Evolutionary conservation across 2,113 vertebrate genomes (phyloP).

Genomic region (Fregetta grallaria): DNA sequence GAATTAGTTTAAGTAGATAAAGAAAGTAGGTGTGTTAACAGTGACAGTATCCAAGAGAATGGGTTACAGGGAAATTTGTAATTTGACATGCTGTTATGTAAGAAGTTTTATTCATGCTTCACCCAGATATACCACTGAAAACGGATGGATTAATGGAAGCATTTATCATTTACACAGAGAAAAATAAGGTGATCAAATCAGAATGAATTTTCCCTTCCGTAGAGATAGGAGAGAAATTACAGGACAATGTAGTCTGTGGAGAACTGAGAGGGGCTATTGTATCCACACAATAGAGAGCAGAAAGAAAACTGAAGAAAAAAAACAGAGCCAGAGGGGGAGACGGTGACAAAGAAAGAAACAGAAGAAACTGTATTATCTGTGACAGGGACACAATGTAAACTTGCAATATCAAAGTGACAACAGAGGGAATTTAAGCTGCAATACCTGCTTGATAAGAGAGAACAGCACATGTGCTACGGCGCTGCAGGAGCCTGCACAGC

Average conservation of each 20-base stretch:
- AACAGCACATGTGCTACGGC: accelerated
- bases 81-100: background rate
- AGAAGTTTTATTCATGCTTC: background rate
- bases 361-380: background rate
- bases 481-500: background rate
- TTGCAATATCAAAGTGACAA: background rate
- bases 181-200: background rate
- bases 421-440: background rate
- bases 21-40: background rate
- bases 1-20: background rate
- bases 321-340: background rate
- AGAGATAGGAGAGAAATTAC: background rate
- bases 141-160: background rate
- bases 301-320: background rate
- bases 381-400: background rate
- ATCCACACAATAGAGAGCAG: background rate
- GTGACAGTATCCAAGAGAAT: background rate
- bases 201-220: background rate
- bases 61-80: background rate
- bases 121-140: background rate
- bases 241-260: background rate
- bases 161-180: background rate
- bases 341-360: background rate
- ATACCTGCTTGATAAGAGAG: background rate
- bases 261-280: background rate